Evolutionary conservation across 2,888 invertebrate species (phyloP).

Genomic region (Cinara cedri): DNA sequence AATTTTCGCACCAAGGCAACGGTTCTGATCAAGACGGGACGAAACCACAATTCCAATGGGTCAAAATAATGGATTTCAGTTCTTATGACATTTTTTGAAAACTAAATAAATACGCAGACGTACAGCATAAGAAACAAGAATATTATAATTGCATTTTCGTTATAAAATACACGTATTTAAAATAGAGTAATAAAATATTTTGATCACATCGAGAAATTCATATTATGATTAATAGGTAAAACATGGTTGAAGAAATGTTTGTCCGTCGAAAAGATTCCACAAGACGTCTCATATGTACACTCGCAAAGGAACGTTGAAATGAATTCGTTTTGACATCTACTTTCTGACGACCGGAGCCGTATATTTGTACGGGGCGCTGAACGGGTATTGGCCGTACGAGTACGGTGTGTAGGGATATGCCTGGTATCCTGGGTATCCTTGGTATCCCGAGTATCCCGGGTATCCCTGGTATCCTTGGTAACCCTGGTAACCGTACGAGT

Average conservation of each 20-base stretch:
- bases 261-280: not conserved
- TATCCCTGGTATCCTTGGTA: no score
- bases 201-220: not conserved
- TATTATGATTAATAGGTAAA: not conserved
- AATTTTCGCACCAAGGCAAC: no score
- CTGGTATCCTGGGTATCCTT: no score
- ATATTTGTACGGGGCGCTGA: not conserved
- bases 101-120: no score
- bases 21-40: not conserved
- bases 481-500: constrained; percentile 21
- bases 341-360: not conserved
- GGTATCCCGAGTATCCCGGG: no score
- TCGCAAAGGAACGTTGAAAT: not conserved
- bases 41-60: not conserved
- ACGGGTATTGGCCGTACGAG: constrained; percentile 36
- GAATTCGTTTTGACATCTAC: not conserved
- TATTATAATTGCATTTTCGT: no score
- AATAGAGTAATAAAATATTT: not conserved
- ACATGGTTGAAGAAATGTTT: no score
- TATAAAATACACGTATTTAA: not conserved
- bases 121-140: not conserved
- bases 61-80: no score
- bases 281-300: not conserved
- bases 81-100: no score
- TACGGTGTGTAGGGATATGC: constrained; percentile 32